A percentile compares a stretch with the other conserved stretches of the same genome.
phyloP scores from a whole-genome alignment of 2,113 vertebrate genomes.

The Malurus elegans region DNA sequence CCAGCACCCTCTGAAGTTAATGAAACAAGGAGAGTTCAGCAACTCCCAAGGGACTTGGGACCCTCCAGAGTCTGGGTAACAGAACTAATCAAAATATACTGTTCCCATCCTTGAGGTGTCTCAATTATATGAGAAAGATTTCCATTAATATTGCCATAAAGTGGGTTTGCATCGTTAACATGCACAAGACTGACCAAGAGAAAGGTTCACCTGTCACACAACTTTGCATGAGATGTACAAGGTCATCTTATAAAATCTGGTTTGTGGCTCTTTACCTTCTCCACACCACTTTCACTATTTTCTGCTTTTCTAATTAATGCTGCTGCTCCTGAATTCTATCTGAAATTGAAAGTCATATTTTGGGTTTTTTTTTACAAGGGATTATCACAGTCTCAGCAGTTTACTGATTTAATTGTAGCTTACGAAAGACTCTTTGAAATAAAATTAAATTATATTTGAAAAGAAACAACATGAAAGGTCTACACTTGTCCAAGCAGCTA shows the following conservation, averaged over 20 bases:
- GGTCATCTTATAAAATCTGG: not conserved
- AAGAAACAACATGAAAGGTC: not conserved
- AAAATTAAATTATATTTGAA: not conserved
- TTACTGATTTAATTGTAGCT: not conserved
- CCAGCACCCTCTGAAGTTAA: not conserved
- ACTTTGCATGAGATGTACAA: not conserved
- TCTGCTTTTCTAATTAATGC: not conserved
- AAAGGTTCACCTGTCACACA: not conserved
- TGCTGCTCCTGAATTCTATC: not conserved
- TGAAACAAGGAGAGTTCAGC: not conserved
- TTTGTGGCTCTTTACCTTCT: not conserved
- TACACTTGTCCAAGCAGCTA: not conserved
- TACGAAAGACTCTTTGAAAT: not conserved
- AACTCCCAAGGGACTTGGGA: not conserved
- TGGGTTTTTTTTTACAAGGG: not conserved
- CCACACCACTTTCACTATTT: not conserved
- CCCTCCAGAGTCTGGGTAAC: not conserved
- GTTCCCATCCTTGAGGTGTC: not conserved
- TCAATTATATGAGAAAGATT: not conserved
- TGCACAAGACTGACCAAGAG: not conserved
- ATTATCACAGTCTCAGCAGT: not conserved
- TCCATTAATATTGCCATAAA: not conserved
- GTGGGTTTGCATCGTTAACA: not conserved
- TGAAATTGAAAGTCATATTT: not conserved
- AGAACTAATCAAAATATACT: not conserved